A percentile compares a stretch with the other conserved stretches of the same genome.
Evolutionary conservation across 2,797 vertebrate genomes (phyloP).

Genomic region (Betta splendens): DNA sequence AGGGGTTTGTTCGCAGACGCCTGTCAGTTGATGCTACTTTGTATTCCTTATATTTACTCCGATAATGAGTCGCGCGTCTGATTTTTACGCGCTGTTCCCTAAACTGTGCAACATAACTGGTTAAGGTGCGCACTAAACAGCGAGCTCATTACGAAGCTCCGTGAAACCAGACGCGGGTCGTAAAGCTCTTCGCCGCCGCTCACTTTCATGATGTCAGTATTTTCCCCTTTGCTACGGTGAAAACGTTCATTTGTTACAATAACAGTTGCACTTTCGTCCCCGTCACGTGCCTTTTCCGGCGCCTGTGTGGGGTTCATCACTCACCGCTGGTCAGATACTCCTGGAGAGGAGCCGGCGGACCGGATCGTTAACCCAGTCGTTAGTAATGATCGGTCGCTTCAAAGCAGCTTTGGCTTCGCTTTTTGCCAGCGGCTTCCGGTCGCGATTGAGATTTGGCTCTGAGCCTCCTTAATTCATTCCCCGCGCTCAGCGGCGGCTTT

Average conservation of each 20-base stretch:
- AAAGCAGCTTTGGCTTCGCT: slow-evolving; percentile 21
- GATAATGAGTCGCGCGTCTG: background rate
- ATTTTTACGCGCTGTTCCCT: background rate
- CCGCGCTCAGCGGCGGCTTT: slow-evolving; percentile 46
- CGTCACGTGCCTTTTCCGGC: too few relatives aligned
- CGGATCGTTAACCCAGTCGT: slow-evolving; percentile 33
- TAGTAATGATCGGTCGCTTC: slow-evolving; percentile 26
- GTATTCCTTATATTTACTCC: too few relatives aligned
- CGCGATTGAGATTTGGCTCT: slow-evolving; percentile 38
- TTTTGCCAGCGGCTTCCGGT: slow-evolving; percentile 29
- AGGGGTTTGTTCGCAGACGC: background rate
- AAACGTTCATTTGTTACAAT: too few relatives aligned
- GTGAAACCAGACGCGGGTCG: background rate
- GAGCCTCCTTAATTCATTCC: slow-evolving; percentile 33
- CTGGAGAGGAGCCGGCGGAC: slow-evolving; percentile 2
- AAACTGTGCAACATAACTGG: too few relatives aligned
- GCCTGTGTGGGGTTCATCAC: too few relatives aligned
- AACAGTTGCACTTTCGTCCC: too few relatives aligned
- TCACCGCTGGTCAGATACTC: slow-evolving; percentile 1
- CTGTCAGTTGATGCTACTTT: too few relatives aligned
- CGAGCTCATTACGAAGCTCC: background rate
- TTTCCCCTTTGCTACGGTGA: background rate
- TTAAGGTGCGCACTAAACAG: too few relatives aligned
- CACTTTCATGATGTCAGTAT: background rate
- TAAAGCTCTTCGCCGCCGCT: background rate